Base-by-base conservation (phyloP, 1,140 invertebrate species). In the Camponotus vicinus region DNA sequence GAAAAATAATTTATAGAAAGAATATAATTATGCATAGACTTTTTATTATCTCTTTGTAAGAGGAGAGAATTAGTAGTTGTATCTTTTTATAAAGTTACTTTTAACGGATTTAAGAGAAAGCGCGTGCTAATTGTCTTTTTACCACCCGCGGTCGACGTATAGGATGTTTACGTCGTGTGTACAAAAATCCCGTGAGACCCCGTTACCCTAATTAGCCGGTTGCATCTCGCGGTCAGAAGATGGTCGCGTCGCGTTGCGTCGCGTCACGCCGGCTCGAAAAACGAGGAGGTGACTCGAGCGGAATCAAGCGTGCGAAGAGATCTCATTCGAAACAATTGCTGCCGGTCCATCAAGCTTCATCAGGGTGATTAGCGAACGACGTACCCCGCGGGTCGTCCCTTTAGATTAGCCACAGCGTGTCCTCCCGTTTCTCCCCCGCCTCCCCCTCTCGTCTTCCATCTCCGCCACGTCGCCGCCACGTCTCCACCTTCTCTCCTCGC, bases 281-380 rank as follows among this genome's bases (percentile, higher is more conserved):
- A 27, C 45, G 79, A 61, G 66, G 67, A 73, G 79, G 69, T 83
- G 79, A 83, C 73, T 83, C 79, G 79, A 61, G 55, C 79, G 66
- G 71, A 77, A 71, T 76, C 59, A 76, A 89, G 86, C 66, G 88
- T 86, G 86, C 86, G 83, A 89, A 89, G 88, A 85, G 92, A 92
- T 92, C 91, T 92, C 91, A 92, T 89, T 92, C 92, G 93, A 93
- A 93, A 93, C 93, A 94, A 94, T 94, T 94, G 92, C 91, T 89
- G 91, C 89, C 90, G 88, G 92, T 92, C 93, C 92, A 94, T 94
- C 93, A 94, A 94, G 93, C 92, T 91, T 94, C 92, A 94, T 94
- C 93, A 94, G 93, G 90, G 90, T 92, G 93, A 94, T 94, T 94
- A 94, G 93, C 90, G 76, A 91, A 88, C 92, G 92, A 92, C 91